Evolutionary conservation across 2,113 vertebrate genomes (phyloP).

Genomic region (Protomyctophum bolini): DNA sequence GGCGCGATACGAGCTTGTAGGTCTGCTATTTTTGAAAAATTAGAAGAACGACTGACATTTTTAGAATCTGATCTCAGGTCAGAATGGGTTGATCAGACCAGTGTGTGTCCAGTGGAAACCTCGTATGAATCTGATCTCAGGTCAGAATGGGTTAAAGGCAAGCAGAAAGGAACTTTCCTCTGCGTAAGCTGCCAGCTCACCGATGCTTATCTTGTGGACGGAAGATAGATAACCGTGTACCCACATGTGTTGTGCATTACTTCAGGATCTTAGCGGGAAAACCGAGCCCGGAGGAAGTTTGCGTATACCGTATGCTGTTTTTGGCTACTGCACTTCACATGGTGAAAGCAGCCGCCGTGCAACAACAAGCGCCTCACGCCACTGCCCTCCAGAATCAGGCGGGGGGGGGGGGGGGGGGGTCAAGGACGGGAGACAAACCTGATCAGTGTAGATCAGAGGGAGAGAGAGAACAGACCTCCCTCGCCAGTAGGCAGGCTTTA

Average conservation of each 20-base stretch:
- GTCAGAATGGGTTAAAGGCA: too few species aligned
- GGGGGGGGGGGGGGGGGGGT: neutral
- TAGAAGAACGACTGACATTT: too few species aligned
- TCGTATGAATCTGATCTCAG: too few species aligned
- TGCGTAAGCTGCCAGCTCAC: constrained; percentile 24
- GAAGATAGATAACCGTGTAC: constrained; percentile 32
- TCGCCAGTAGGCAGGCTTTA: neutral
- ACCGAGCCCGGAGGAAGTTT: too few species aligned
- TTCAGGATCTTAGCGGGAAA: constrained; percentile 50
- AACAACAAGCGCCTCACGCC: constrained; percentile 18
- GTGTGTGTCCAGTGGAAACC: too few species aligned
- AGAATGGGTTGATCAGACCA: too few species aligned
- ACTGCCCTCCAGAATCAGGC: constrained; percentile 2
- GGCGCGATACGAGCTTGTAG: too few species aligned
- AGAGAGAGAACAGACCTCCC: neutral
- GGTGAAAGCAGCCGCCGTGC: neutral
- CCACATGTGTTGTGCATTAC: constrained; percentile 60
- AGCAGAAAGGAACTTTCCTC: constrained; percentile 30
- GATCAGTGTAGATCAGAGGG: constrained; percentile 22
- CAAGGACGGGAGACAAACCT: neutral
- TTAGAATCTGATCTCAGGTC: too few species aligned
- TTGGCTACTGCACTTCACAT: neutral
- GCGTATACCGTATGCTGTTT: neutral
- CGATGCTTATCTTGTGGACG: constrained; percentile 39
- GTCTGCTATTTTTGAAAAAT: too few species aligned